A percentile compares a stretch with the other conserved stretches of the same genome.
These are phyloP conservation scores for Escarpia spicata DNA, from an alignment of 2,888 invertebrate genomes.

Conservation along the genomic window DNA sequence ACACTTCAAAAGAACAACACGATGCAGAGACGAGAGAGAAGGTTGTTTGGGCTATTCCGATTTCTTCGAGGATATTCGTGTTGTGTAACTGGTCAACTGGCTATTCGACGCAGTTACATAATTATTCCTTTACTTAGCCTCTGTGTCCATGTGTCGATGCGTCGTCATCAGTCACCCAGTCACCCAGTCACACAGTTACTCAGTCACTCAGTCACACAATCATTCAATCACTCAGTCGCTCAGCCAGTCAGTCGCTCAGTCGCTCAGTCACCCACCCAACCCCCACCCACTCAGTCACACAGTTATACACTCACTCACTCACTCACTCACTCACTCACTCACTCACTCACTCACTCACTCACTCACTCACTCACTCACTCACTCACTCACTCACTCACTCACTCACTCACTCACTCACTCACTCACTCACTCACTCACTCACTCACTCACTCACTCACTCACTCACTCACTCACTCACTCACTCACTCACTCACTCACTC, in stretches of 20 bases:
- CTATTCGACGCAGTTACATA: too few species aligned
- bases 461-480: constrained; percentile 23
- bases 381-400: constrained; percentile 39
- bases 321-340: neutral
- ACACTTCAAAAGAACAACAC: neutral
- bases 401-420: constrained; percentile 38
- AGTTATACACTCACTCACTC: constrained; percentile 24
- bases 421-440: constrained; percentile 19
- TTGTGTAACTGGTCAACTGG: too few species aligned
- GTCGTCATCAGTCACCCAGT: neutral
- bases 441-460: constrained; percentile 18
- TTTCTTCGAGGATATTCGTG: too few species aligned
- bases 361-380: constrained; percentile 41
- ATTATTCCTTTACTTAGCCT: neutral
- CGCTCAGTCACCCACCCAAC: constrained; percentile 23
- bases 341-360: constrained; percentile 32
- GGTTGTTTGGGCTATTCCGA: too few species aligned
- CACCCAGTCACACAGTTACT: constrained; percentile 8
- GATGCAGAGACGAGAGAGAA: too few species aligned
- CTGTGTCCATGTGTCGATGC: neutral
- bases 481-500: constrained; percentile 25
- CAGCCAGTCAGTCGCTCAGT: constrained; percentile 18
- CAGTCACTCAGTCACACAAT: constrained; percentile 25
- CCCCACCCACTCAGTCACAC: neutral
- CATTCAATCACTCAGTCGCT: constrained; percentile 19